Conservation (phyloP, 1,140 invertebrate genomes). For the Pygmarrhopalites habei region DNA sequence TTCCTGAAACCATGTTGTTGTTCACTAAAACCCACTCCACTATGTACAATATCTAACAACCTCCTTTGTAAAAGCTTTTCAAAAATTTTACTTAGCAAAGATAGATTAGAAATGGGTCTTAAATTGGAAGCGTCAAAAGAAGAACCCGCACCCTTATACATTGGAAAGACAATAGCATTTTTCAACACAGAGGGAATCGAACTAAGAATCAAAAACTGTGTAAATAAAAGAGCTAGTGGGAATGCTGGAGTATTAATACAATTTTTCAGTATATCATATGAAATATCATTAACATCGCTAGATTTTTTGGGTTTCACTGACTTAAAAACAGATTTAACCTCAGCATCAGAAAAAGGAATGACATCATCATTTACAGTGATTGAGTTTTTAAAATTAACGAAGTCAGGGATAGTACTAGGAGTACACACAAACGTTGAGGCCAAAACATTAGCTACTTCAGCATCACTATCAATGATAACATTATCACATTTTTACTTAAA, state of each 20-base stretch:
- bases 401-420: too few species aligned
- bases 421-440: too few species aligned
- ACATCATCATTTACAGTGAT: too few species aligned
- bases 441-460: too few species aligned
- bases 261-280: background rate
- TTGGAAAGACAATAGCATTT: constrained; percentile 1
- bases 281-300: background rate
- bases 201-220: background rate
- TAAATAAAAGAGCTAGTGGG: background rate
- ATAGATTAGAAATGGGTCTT: background rate
- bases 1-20: constrained; percentile 13
- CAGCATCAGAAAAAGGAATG: too few species aligned
- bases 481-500: too few species aligned
- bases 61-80: background rate
- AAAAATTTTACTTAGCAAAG: background rate
- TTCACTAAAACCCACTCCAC: background rate
- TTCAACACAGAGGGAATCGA: background rate
- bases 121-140: background rate
- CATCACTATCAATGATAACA: too few species aligned
- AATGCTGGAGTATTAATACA: background rate
- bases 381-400: too few species aligned
- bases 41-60: background rate
- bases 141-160: constrained; percentile 13
- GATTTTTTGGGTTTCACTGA: too few species aligned
- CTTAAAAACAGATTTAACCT: too few species aligned